phyloP scores from a whole-genome alignment of 2,797 vertebrate genomes.

The Coilia nasus region DNA sequence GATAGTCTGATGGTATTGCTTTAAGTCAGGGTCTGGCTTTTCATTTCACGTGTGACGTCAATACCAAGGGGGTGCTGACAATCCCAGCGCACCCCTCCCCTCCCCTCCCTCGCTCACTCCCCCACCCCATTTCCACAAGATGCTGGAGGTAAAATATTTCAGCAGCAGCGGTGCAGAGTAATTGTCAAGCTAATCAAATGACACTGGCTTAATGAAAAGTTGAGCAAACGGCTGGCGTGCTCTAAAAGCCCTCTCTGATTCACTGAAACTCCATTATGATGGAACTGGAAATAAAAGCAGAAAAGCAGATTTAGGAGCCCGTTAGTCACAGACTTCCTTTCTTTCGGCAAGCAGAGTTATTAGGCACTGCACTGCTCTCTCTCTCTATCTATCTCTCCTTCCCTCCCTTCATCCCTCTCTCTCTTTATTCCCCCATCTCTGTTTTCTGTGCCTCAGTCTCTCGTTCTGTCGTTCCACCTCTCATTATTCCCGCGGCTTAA shows the following conservation, averaged over 20 bases:
- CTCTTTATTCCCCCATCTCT: not conserved
- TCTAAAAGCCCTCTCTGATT: slow-evolving; percentile 33
- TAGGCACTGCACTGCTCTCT: not conserved
- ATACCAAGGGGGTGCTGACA: slow-evolving; percentile 37
- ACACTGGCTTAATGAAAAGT: slow-evolving; percentile 43
- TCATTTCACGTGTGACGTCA: slow-evolving; percentile 38
- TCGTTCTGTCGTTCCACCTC: too few species aligned
- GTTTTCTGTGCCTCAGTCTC: too few species aligned
- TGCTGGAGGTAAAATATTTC: slow-evolving; percentile 43
- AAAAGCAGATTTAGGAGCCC: not conserved
- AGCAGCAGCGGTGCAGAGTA: slow-evolving; percentile 32
- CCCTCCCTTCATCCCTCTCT: not conserved
- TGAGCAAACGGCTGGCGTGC: slow-evolving; percentile 20
- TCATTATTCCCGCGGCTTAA: too few species aligned
- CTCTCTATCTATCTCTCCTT: not conserved
- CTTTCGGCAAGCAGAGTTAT: slow-evolving; percentile 9
- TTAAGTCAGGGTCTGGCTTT: not conserved
- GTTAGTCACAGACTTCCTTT: not conserved
- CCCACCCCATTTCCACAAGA: slow-evolving; percentile 31
- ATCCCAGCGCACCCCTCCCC: too few species aligned
- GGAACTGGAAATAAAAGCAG: slow-evolving; percentile 24
- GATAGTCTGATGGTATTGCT: not conserved
- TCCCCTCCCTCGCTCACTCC: too few species aligned
- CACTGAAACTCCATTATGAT: slow-evolving; percentile 28
- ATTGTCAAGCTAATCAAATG: slow-evolving; percentile 54